Base-by-base conservation (phyloP, 92 coral and sea anemone genomes). In the Epizoanthus ramosus region DNA sequence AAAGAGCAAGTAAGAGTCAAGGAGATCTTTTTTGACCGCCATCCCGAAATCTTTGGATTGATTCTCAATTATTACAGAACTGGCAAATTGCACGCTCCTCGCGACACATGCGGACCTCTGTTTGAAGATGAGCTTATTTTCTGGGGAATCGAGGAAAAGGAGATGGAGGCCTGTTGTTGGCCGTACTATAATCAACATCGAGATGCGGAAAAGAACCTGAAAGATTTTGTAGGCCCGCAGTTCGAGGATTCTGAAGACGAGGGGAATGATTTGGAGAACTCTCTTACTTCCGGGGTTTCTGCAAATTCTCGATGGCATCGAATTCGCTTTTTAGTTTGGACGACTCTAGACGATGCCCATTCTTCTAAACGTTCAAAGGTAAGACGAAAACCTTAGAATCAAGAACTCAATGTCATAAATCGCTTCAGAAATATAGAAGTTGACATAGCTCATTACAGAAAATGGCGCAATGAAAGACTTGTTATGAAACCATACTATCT, bases 141-240 rank as follows among this genome's bases (percentile, higher is more conserved):
- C 67, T 96, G 99, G 99, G 99, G 99, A 17, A 96, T 96, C 33
- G 98, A 94, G 18, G 99, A 96, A 68, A 94, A 82, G 53, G 98
- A 96, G 17, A 96, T 96, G 99, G 99, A 96, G 37, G 98, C 99
- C 2, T 96, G 99, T 53, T 96, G 99, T 73, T 96, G 99, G 99
- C 95, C 97, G 0, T 92, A 88, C 33, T 96, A 94, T 67, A 92
- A 92, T 0, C 99, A 96, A 65, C 99, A 96, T 58, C 87, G 99
- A 24, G 99, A 96, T 43, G 99, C 99, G 0, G 99, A 96, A 73
- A 93, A 94, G 58, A 94, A 96, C 59, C 79, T 96, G 25, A 92
- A 96, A 65, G 98, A 96, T 68, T 93, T 93, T 68, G 97, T 93
- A 15, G 97, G 97, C 10, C 94, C 94, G n/a, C 94, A 93, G 60